A percentile compares a stretch with the other conserved stretches of the same genome.
Evolutionary conservation across 92 coral and sea anemone genomes (phyloP).

Genomic region (Parazoanthus darwini): DNA sequence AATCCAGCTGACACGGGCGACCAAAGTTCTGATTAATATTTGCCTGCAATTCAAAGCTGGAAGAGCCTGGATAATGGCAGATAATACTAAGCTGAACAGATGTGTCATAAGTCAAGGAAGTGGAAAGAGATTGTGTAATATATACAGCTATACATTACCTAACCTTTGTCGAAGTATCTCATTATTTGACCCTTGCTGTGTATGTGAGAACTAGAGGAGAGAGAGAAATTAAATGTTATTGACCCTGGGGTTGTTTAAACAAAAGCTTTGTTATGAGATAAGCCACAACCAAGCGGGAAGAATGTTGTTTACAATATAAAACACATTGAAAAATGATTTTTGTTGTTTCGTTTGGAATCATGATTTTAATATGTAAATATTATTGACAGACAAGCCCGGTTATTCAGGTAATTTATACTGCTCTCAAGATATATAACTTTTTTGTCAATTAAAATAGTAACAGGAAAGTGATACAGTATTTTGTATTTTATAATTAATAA

Average conservation of each 20-base stretch:
- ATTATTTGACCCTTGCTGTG: constrained; percentile 11
- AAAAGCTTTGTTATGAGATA: neutral
- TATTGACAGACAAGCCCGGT: neutral
- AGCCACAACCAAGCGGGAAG: neutral
- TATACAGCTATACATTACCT: neutral
- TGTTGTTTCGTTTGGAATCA: neutral
- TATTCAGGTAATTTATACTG: neutral
- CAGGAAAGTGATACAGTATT: neutral
- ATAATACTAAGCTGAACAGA: neutral
- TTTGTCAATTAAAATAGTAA: neutral
- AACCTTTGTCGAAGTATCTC: neutral
- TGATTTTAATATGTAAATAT: neutral
- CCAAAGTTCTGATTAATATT: neutral
- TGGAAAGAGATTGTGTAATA: constrained; percentile 8
- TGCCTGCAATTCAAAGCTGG: neutral
- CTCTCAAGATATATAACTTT: neutral
- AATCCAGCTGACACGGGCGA: constrained; percentile 14
- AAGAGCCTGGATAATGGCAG: neutral
- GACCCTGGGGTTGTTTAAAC: neutral
- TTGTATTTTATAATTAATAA: too few relatives aligned
- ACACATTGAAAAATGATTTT: neutral
- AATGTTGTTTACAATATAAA: neutral
- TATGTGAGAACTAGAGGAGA: neutral
- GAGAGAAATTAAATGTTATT: neutral
- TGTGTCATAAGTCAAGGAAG: constrained; percentile 6